These are phyloP conservation scores for Paelopatides confundens DNA, from an alignment of 53 echinoderm and acorn worm genomes.

Conservation along the genomic window DNA sequence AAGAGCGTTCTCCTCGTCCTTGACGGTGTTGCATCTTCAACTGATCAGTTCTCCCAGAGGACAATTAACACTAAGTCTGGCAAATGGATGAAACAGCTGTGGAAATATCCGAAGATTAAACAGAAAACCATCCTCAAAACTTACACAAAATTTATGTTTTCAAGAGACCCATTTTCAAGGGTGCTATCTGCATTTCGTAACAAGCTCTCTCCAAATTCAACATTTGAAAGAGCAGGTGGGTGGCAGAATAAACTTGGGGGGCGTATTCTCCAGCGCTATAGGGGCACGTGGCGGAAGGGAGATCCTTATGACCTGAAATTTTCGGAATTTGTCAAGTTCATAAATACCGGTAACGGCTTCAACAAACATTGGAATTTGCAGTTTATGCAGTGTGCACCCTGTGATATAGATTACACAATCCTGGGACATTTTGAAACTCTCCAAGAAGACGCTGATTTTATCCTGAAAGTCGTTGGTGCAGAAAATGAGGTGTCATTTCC, in stretches of 20 bases:
- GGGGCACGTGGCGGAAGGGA: not conserved
- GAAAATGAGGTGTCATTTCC: constrained; percentile 68
- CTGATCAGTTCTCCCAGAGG: constrained; percentile 57
- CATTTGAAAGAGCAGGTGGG: constrained; percentile 11
- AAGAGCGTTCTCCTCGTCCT: constrained; percentile 75
- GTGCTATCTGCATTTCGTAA: constrained; percentile 71
- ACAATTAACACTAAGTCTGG: constrained; percentile 50
- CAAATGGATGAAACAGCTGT: constrained; percentile 16
- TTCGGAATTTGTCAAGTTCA: constrained; percentile 58
- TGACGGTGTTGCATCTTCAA: constrained; percentile 50
- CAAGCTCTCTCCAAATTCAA: constrained; percentile 68
- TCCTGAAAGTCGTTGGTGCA: constrained; percentile 54
- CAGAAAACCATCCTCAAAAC: constrained; percentile 29
- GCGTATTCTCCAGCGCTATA: constrained; percentile 53
- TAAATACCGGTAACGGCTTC: not conserved
- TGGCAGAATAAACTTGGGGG: constrained; percentile 60
- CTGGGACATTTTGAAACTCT: constrained; percentile 72
- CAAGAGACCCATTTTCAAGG: constrained; percentile 70
- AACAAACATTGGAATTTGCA: constrained; percentile 69
- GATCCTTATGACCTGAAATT: constrained; percentile 64
- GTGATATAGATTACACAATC: constrained; percentile 65
- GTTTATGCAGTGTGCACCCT: constrained; percentile 52
- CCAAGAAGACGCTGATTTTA: constrained; percentile 54
- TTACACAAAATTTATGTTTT: constrained; percentile 72
- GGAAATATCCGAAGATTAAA: not conserved